Evolutionary conservation across 2,113 vertebrate genomes (phyloP).

Genomic region (Blennius ocellaris): DNA sequence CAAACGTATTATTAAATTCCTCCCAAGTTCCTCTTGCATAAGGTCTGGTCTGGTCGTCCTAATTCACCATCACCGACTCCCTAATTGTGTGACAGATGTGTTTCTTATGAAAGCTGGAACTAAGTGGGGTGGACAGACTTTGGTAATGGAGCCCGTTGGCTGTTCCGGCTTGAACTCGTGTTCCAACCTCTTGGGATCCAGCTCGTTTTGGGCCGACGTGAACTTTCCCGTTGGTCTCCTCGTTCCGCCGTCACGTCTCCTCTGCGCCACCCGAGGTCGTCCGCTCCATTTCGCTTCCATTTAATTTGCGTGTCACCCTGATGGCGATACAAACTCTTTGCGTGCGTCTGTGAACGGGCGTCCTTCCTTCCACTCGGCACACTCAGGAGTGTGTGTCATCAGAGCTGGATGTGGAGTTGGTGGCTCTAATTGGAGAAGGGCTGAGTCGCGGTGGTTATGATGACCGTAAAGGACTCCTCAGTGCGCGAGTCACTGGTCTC

Average conservation of each 20-base stretch:
- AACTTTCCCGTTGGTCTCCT: too few relatives aligned
- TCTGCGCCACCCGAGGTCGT: too few relatives aligned
- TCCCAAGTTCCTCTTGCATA: not conserved
- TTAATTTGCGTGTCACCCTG: too few relatives aligned
- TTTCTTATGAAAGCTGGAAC: not conserved
- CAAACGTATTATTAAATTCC: not conserved
- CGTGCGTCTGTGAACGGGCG: too few relatives aligned
- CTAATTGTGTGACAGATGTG: constrained; percentile 5
- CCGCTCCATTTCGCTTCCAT: too few relatives aligned
- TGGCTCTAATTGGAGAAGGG: constrained; percentile 40
- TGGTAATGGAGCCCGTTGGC: not conserved
- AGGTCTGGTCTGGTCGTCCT: not conserved
- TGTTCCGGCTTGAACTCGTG: not conserved
- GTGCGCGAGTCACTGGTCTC: not conserved
- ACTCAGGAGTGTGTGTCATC: not conserved
- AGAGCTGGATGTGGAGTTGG: constrained; percentile 30
- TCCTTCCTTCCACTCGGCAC: too few relatives aligned
- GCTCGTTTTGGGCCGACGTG: too few relatives aligned
- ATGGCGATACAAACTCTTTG: too few relatives aligned
- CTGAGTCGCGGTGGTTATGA: constrained; percentile 12
- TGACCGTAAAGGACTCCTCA: not conserved
- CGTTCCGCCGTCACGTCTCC: too few relatives aligned
- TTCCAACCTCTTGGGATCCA: too few relatives aligned
- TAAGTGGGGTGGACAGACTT: constrained; percentile 11
- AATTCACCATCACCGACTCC: too few relatives aligned